Conservation (phyloP, 2,888 invertebrate genomes). For the Achlya flavicornis region DNA sequence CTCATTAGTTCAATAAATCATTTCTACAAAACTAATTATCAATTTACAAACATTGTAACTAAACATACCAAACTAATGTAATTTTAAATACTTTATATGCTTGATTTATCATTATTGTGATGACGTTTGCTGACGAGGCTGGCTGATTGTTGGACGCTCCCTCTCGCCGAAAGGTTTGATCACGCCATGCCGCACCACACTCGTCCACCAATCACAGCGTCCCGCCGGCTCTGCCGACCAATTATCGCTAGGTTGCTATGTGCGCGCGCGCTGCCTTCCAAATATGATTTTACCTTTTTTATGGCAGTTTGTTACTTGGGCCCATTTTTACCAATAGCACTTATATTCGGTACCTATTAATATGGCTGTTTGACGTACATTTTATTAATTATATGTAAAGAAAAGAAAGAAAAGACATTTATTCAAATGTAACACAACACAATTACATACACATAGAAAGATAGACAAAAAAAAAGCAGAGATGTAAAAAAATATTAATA, state of each 20-base stretch:
- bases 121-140: background rate
- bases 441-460: too few species aligned
- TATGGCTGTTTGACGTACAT: too few species aligned
- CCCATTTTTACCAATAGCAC: background rate
- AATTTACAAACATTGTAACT: too few species aligned
- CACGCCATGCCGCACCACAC: constrained; percentile 40
- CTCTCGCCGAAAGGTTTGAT: constrained; percentile 18
- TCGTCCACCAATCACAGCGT: constrained; percentile 32
- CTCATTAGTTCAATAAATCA: too few species aligned
- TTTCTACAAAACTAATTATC: too few species aligned
- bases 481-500: too few species aligned
- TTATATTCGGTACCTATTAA: too few species aligned
- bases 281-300: background rate
- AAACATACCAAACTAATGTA: background rate
- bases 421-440: too few species aligned
- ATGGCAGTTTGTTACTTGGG: background rate
- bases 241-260: background rate
- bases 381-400: too few species aligned
- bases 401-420: too few species aligned
- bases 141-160: constrained; percentile 15
- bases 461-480: too few species aligned
- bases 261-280: background rate
- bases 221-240: constrained; percentile 9
- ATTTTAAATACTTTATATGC: background rate
- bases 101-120: background rate